Evolutionary conservation across 1,140 invertebrate species (phyloP).

Genomic region (Lanistes nyassanus): DNA sequence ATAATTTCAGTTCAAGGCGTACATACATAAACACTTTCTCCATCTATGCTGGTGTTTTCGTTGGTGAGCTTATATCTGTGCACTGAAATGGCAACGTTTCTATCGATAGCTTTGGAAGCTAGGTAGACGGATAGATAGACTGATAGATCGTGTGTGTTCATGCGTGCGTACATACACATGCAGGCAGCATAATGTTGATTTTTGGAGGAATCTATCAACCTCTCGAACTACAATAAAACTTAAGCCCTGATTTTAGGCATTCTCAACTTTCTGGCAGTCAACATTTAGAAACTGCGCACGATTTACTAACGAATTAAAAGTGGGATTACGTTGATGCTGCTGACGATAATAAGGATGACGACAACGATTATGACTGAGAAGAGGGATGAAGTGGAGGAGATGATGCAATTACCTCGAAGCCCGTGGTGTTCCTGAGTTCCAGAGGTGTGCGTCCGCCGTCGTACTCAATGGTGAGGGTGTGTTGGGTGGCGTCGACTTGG

Average conservation of each 20-base stretch:
- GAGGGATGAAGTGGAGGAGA: not conserved
- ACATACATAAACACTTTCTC: constrained; percentile 3
- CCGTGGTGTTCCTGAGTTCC: constrained; percentile 31
- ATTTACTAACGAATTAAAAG: not conserved
- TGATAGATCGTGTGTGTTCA: not conserved
- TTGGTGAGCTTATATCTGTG: too few species aligned
- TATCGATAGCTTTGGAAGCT: too few species aligned
- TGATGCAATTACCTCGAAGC: constrained; percentile 43
- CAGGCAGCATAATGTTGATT: too few species aligned
- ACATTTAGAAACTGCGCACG: constrained; percentile 8
- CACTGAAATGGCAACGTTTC: too few species aligned
- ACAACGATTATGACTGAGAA: not conserved
- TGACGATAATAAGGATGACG: not conserved
- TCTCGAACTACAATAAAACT: constrained; percentile 28
- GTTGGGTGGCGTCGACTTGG: not conserved
- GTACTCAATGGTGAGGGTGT: constrained; percentile 27
- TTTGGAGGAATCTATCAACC: too few species aligned
- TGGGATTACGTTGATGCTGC: not conserved
- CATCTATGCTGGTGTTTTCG: too few species aligned
- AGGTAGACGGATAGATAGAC: not conserved
- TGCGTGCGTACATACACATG: not conserved
- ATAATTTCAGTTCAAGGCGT: not conserved
- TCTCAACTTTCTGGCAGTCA: constrained; percentile 28
- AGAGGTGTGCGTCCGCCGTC: constrained; percentile 23
- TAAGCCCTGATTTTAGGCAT: constrained; percentile 7